Evolutionary conservation across 2,113 vertebrate species (phyloP), one percentile per base, ranked within the genome.

Genomic region (Fulica atra): DNA sequence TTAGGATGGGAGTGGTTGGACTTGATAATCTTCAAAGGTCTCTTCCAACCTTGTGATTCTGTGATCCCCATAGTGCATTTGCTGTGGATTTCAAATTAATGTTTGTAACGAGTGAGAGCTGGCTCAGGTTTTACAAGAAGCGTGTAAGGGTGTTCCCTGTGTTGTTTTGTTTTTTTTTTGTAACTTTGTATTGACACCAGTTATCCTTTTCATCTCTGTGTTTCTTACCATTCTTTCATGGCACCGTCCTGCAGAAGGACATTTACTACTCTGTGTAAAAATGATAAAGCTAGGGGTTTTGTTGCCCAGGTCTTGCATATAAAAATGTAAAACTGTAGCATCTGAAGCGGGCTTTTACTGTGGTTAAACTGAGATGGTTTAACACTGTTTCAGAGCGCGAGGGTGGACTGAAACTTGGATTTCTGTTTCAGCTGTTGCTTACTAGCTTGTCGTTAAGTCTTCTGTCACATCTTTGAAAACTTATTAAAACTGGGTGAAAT

Each of bases 61-160:
- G 4, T 6, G 8, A 7, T 3, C 5, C 20, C 16, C 53, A 3
- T 36, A 13, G 2, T 0, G 3, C 42, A 2, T 38, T 31, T 80
- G 20, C 19, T 0, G 0, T 19, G 31, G 7, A 38, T 86, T 86
- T 80, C 48, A n/a, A 17, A 21, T 38, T 13, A 9, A 4, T 2
- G 1, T 21, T 36, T 0, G 0, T n/a, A 8, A 2, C 12, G 1
- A 3, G 0, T 10, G 8, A 59, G 21, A 35, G 2, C 4, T 6
- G 11, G 3, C 8, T 2, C 6, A 7, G 9, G 6, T 44, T 71
- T 86, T 40, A 48, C 44, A 46, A 46, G 2, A 9, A 40, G 4
- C 11, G 44, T 46, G 44, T 46, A 18, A 12, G 5, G 0, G 0
- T 11, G 3, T 28, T 56, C 3, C 3, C 17, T 51, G 0, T 25